Percentiles rank a stretch among this genome's conserved stretches.
Evolutionary conservation across 2,888 invertebrate genomes (phyloP).

Genomic region (Pheosia tremula): DNA sequence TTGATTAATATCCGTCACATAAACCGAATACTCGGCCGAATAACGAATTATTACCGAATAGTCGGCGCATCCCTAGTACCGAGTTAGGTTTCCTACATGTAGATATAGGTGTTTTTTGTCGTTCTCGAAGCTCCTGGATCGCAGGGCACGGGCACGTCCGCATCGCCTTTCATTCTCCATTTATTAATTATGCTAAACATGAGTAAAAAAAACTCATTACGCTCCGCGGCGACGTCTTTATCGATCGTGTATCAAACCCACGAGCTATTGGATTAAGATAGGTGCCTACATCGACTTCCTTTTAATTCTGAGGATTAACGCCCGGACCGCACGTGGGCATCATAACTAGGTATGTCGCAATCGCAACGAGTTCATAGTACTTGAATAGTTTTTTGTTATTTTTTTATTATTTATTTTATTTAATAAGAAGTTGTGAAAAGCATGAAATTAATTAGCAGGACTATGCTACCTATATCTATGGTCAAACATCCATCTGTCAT

Average conservation of each 20-base stretch:
- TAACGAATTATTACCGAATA: too few relatives aligned
- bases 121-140: not conserved
- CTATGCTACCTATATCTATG: too few relatives aligned
- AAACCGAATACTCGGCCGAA: too few relatives aligned
- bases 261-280: constrained; percentile 4
- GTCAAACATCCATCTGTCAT: too few relatives aligned
- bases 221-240: not conserved
- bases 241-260: constrained; percentile 7
- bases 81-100: not conserved
- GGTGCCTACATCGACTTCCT: constrained; percentile 3
- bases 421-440: too few relatives aligned
- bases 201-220: constrained; percentile 5
- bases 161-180: constrained; percentile 6
- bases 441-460: too few relatives aligned
- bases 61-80: too few relatives aligned
- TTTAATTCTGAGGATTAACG: constrained; percentile 7
- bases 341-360: not conserved
- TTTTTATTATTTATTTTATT: too few relatives aligned
- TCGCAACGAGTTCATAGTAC: too few relatives aligned
- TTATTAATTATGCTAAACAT: constrained; percentile 6
- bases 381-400: too few relatives aligned
- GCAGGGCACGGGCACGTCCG: constrained; percentile 5
- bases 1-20: too few relatives aligned
- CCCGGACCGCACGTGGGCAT: constrained; percentile 1
- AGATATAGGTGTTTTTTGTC: not conserved